Evolutionary conservation across 2,113 vertebrate species (phyloP), one percentile per base, ranked within the genome.

Genomic region (Xyliphius kryptos): DNA sequence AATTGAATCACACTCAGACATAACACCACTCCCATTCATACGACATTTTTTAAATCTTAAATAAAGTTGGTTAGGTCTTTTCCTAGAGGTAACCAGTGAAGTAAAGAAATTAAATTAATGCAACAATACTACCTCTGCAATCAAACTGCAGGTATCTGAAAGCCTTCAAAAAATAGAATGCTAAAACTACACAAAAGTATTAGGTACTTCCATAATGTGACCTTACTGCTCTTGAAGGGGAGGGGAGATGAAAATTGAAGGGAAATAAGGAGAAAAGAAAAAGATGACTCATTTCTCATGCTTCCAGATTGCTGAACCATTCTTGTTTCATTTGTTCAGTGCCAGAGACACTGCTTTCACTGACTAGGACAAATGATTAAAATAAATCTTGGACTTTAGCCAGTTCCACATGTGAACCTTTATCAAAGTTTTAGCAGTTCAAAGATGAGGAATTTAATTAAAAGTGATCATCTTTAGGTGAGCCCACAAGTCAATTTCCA

Each of bases 381-480:
- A 21, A 17, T 4, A 50, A 21, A 56, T 53, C 58, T 5, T 32
- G 26, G 7, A 32, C 26, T 32, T 55, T 61, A 50, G 38, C 52
- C 16, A 17, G 62, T 32, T 43, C 56, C 22, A 37, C n/a, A 56
- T n/a, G 41, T 41, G 17, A 36, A 70, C 48, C 17, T 50, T 15
- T 37, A 38, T 58, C 36, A 21, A 61, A 61, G 5, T 15, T 60
- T 43, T 57, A n/a, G 36, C 26, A 11, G 36, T 12, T 68, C 61
- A 68, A 70, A 66, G 56, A 72, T 70, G 64, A 70, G 55, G 52
- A 32, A 32, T 32, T 32, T 32, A 32, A 32, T 32, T 32, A 32
- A 32, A 32, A 6, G 26, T 32, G 7, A 32, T 32, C 26, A 32
- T 32, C 26, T 32, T 32, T 32, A 32, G 26, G 26, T 32, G 26